A percentile compares a stretch with the other conserved stretches of the same genome.
phyloP scores from a whole-genome alignment of 2,113 vertebrate species.

The Rhodinocichla rosea region DNA sequence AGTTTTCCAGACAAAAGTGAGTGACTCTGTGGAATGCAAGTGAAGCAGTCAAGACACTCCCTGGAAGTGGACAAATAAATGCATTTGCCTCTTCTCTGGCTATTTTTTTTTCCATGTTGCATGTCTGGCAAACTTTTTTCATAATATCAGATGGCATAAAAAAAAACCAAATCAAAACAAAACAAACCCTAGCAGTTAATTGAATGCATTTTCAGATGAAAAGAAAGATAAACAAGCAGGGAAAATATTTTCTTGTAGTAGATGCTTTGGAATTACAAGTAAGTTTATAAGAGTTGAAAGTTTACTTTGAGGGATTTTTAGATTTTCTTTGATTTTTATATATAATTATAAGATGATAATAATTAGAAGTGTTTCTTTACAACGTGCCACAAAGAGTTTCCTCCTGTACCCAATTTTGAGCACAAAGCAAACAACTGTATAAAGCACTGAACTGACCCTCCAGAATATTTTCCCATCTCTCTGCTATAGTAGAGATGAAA shows the following conservation, averaged over 20 bases:
- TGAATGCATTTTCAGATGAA: background rate
- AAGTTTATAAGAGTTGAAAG: background rate
- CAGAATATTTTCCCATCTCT: background rate
- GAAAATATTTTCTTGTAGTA: background rate
- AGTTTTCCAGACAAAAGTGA: background rate
- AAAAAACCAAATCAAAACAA: background rate
- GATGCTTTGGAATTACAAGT: background rate
- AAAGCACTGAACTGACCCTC: background rate
- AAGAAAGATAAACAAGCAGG: background rate
- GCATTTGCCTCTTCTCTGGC: background rate
- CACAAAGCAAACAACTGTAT: background rate
- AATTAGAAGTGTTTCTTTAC: background rate
- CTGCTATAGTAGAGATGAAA: background rate
- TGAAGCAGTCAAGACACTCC: background rate
- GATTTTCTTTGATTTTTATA: background rate
- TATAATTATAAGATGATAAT: background rate
- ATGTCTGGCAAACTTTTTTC: background rate
- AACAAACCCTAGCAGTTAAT: background rate
- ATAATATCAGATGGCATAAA: background rate
- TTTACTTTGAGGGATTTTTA: background rate
- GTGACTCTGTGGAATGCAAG: background rate
- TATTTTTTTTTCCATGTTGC: background rate
- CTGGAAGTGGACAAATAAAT: rapidly evolving
- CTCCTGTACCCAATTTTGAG: rapidly evolving
- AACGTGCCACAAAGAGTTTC: background rate